These are phyloP conservation scores for Molossus alvarezi DNA, from an alignment of 2,797 vertebrate species.

Conservation along the genomic window DNA sequence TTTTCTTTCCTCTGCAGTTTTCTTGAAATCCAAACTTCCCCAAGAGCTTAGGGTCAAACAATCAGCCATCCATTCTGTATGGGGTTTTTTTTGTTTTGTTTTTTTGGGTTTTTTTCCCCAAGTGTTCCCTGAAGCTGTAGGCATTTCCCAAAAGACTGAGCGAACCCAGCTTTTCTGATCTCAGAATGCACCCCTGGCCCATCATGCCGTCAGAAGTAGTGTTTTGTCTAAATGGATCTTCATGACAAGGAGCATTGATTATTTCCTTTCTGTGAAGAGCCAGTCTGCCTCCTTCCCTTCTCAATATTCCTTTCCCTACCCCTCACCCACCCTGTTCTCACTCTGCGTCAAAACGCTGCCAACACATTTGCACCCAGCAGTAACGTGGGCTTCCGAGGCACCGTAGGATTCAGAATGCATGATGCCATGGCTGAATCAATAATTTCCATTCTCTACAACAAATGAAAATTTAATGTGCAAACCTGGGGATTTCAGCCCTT, in stretches of 20 bases:
- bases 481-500: constrained; percentile 84
- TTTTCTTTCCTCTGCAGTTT: constrained; percentile 83
- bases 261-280: constrained; percentile 62
- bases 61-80: constrained; percentile 47
- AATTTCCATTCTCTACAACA: constrained; percentile 84
- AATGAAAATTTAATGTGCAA: constrained; percentile 84
- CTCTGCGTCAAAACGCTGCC: constrained; percentile 75
- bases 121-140: constrained; percentile 32
- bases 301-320: constrained; percentile 41
- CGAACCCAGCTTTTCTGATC: constrained; percentile 45
- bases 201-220: constrained; percentile 6
- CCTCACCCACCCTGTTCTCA: constrained; percentile 52
- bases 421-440: constrained; percentile 85
- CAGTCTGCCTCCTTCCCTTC: constrained; percentile 42
- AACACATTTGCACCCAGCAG: constrained; percentile 73
- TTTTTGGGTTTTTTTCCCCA: background rate
- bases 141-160: constrained; percentile 61
- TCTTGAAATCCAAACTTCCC: constrained; percentile 79
- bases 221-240: constrained; percentile 71
- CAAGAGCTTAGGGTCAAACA: constrained; percentile 78
- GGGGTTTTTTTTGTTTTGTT: background rate
- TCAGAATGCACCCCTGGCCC: background rate
- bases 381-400: constrained; percentile 73
- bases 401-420: constrained; percentile 68
- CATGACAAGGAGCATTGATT: constrained; percentile 64